Conservation (phyloP, 2,888 invertebrate genomes). For the Tyria jacobaeae region DNA sequence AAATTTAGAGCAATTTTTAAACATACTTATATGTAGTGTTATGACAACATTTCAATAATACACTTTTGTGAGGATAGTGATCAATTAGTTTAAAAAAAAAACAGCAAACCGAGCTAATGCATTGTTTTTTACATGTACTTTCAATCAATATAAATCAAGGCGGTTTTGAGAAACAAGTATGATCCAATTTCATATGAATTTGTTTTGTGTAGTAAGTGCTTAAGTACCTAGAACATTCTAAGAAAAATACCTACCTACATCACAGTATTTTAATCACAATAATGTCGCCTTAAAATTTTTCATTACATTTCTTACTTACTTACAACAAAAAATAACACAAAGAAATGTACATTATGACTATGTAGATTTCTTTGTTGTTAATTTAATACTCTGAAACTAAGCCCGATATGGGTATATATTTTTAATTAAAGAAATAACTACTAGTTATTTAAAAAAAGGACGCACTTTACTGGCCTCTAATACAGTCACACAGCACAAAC, state of each 20-base stretch:
- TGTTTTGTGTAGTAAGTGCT: not conserved
- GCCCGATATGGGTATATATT: not conserved
- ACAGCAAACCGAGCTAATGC: too few relatives aligned
- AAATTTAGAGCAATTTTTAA: too few relatives aligned
- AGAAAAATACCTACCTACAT: not conserved
- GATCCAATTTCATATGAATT: not conserved
- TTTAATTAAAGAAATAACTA: not conserved
- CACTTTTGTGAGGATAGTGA: too few relatives aligned
- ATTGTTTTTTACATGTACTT: too few relatives aligned
- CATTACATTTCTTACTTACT: not conserved
- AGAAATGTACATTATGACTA: not conserved
- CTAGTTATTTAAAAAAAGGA: conserved; percentile 21
- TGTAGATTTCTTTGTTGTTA: not conserved
- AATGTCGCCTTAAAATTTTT: not conserved
- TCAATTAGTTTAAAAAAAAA: too few relatives aligned
- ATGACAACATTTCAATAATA: too few relatives aligned
- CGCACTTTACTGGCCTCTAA: conserved; percentile 54
- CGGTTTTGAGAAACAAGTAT: too few relatives aligned
- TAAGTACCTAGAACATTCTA: not conserved
- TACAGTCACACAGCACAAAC: conserved; percentile 48
- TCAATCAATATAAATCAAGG: too few relatives aligned
- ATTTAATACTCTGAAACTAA: not conserved
- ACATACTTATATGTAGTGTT: too few relatives aligned
- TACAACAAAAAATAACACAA: not conserved
- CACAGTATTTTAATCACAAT: not conserved